Evolutionary conservation across 2,113 vertebrate species (phyloP).

Genomic region (Aptenodytes patagonicus): DNA sequence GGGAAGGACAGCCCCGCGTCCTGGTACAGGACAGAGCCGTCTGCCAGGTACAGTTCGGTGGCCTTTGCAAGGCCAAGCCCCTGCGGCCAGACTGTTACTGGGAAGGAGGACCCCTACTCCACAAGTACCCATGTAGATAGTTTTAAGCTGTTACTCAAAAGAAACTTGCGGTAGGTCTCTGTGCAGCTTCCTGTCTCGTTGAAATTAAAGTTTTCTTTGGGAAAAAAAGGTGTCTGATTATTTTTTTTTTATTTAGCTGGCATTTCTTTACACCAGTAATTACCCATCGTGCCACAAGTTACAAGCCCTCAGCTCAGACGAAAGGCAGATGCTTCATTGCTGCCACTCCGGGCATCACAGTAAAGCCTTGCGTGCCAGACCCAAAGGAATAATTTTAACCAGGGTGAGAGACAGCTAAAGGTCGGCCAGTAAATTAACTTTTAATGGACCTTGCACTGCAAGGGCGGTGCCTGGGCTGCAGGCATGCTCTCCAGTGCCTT

Average conservation of each 20-base stretch:
- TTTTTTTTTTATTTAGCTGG: neutral
- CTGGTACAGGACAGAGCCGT: neutral
- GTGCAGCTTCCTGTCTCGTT: constrained; percentile 44
- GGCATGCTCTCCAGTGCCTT: fast-evolving
- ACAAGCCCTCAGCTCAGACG: neutral
- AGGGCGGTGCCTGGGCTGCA: neutral
- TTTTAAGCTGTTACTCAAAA: neutral
- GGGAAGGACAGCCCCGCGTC: neutral
- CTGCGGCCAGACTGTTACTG: neutral
- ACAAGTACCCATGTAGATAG: neutral
- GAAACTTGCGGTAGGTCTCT: neutral
- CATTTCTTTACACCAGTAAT: neutral
- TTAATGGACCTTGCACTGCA: too few species aligned
- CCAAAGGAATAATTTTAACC: neutral
- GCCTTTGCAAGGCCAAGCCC: neutral
- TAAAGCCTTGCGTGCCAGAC: neutral
- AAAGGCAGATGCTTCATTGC: neutral
- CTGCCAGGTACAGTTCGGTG: neutral
- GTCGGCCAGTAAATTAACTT: neutral
- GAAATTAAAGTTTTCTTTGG: constrained; percentile 29
- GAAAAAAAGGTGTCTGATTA: neutral
- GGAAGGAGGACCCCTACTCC: neutral
- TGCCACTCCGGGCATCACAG: neutral
- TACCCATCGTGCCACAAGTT: neutral
- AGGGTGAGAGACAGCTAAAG: neutral